Conservation (phyloP, 2,888 invertebrate genomes). For the Adelognathus sp. region DNA sequence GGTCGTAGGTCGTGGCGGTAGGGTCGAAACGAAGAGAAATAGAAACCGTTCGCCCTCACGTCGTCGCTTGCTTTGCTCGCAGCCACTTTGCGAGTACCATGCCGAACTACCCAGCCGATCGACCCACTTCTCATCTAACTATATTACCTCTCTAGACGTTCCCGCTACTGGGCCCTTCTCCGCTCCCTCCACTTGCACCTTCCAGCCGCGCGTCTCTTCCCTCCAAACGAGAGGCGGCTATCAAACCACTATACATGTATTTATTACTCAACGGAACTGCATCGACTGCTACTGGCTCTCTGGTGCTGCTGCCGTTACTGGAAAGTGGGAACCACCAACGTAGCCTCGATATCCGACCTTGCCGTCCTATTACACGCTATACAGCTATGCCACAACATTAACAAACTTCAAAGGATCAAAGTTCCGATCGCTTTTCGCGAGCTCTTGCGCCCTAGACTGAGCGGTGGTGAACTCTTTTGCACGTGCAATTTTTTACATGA, state of each 20-base stretch:
- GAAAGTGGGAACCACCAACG: conserved; percentile 8
- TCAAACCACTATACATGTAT: conserved; percentile 8
- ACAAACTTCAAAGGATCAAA: conserved; percentile 27
- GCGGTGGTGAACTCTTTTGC: background rate
- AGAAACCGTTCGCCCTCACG: background rate
- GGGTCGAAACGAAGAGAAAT: conserved; percentile 11
- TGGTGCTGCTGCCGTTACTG: background rate
- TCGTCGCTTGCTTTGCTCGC: conserved; percentile 5
- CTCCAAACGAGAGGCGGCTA: conserved; percentile 24
- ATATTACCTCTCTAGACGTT: conserved; percentile 39
- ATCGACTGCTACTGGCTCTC: background rate
- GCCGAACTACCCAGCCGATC: conserved; percentile 23
- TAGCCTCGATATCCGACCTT: background rate
- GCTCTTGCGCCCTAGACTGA: background rate
- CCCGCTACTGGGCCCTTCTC: conserved; percentile 26
- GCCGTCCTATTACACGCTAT: conserved; percentile 4
- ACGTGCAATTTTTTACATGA: background rate
- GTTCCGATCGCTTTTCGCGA: conserved; percentile 11
- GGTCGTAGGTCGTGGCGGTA: conserved; percentile 52
- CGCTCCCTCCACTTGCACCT: background rate
- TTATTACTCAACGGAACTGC: background rate
- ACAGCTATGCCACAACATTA: background rate
- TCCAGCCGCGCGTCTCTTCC: background rate
- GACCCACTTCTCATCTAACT: conserved; percentile 36
- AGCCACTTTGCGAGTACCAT: conserved; percentile 1